Evolutionary conservation across 2,113 vertebrate genomes (phyloP).

Genomic region (Hydrolagus affinis): DNA sequence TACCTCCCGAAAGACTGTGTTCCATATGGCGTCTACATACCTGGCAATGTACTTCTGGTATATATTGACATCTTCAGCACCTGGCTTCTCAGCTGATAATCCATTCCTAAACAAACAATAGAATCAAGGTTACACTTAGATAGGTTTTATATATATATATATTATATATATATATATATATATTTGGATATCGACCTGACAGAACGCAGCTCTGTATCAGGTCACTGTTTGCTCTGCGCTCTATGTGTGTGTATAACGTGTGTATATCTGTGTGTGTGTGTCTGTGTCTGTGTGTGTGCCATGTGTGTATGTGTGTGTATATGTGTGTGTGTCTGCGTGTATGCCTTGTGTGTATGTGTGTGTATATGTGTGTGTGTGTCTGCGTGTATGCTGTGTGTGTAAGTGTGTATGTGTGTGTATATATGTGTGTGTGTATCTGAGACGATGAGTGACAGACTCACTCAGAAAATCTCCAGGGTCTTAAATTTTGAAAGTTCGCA

Average conservation of each 20-base stretch:
- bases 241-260: not conserved
- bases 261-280: too few relatives aligned
- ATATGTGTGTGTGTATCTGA: not conserved
- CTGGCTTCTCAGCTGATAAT: conserved; percentile 92
- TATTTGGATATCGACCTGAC: not conserved
- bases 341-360: too few relatives aligned
- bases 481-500: conserved; percentile 5
- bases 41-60: conserved; percentile 99
- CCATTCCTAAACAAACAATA: conserved; percentile 71
- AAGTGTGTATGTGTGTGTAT: too few relatives aligned
- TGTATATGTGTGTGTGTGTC: not conserved
- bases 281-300: not conserved
- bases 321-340: not conserved
- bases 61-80: conserved; percentile 87
- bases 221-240: not conserved
- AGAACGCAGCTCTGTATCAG: not conserved
- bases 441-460: not conserved
- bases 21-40: conserved; percentile 68
- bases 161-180: too few relatives aligned
- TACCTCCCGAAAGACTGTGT: not conserved
- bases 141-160: too few relatives aligned
- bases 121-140: conserved; percentile 9
- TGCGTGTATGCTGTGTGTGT: not conserved
- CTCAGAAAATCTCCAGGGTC: not conserved
- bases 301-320: too few relatives aligned